A percentile compares a stretch with the other conserved stretches of the same genome.
Evolutionary conservation across 92 coral and sea anemone species (phyloP).

Genomic region (Porites divaricata): DNA sequence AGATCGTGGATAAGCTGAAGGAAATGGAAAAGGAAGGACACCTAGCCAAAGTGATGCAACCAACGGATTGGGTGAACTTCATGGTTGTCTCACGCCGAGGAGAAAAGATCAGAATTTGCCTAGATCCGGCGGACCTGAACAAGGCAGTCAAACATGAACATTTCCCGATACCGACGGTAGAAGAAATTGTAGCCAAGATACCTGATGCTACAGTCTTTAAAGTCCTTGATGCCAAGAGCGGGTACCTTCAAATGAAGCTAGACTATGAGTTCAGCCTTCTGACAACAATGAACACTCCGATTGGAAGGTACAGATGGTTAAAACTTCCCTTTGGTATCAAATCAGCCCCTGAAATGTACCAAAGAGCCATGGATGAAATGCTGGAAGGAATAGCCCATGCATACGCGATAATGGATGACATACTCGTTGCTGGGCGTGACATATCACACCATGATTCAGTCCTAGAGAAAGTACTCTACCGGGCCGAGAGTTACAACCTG

Average conservation of each 20-base stretch:
- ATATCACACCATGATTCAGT: no score
- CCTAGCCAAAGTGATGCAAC: conserved; percentile 46
- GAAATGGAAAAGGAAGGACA: conserved; percentile 45
- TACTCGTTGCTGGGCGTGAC: no score
- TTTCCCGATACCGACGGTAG: conserved; percentile 44
- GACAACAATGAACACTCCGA: conserved; percentile 43
- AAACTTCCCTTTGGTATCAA: conserved; percentile 31
- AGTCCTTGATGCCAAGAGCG: background rate
- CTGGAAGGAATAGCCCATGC: conserved; percentile 40
- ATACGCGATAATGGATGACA: background rate
- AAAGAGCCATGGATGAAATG: conserved; percentile 48
- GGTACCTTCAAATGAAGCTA: no score
- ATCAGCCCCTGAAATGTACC: conserved; percentile 56
- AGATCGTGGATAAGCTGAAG: conserved; percentile 41
- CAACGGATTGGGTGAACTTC: conserved; percentile 67
- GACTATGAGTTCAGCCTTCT: conserved; percentile 36
- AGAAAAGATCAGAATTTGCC: conserved; percentile 51
- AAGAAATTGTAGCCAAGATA: conserved; percentile 18
- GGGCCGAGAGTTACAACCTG: no score
- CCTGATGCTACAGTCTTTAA: conserved; percentile 12
- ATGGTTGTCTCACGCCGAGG: conserved; percentile 52
- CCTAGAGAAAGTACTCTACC: no score
- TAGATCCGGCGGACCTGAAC: conserved; percentile 43
- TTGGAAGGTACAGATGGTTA: conserved; percentile 45
- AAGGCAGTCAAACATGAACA: conserved; percentile 39